Evolutionary conservation across 2,797 vertebrate species (phyloP).

Genomic region (Ciconia nigra): DNA sequence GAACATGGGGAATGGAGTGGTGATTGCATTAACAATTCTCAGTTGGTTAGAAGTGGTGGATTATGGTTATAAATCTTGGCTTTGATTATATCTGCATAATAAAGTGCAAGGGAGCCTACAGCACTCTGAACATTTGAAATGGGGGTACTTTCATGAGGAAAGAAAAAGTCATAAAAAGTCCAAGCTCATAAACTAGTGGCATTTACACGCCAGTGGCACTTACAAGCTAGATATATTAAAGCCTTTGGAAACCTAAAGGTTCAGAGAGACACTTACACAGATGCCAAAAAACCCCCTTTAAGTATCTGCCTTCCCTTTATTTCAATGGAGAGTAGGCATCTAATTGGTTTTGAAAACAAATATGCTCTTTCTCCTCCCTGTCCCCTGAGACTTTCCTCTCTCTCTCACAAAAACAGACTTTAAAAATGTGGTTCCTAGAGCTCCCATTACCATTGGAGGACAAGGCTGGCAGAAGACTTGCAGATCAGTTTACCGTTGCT

Average conservation of each 20-base stretch:
- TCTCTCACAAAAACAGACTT: neutral
- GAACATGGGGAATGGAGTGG: neutral
- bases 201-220: neutral
- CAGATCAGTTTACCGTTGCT: neutral
- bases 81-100: neutral
- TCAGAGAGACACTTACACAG: neutral
- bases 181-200: neutral
- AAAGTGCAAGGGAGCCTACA: neutral
- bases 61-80: neutral
- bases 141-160: neutral
- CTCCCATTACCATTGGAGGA: neutral
- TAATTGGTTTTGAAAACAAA: neutral
- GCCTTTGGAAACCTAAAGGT: neutral
- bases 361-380: neutral
- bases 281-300: neutral
- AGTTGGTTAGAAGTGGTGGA: neutral
- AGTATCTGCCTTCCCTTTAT: neutral
- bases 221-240: neutral
- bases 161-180: neutral
- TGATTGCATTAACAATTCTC: conserved; percentile 11
- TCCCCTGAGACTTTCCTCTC: neutral
- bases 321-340: neutral
- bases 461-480: neutral
- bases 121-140: neutral
- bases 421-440: neutral